Conservation (phyloP, 2,113 vertebrate genomes). For the Erythrocercus mccallii region DNA sequence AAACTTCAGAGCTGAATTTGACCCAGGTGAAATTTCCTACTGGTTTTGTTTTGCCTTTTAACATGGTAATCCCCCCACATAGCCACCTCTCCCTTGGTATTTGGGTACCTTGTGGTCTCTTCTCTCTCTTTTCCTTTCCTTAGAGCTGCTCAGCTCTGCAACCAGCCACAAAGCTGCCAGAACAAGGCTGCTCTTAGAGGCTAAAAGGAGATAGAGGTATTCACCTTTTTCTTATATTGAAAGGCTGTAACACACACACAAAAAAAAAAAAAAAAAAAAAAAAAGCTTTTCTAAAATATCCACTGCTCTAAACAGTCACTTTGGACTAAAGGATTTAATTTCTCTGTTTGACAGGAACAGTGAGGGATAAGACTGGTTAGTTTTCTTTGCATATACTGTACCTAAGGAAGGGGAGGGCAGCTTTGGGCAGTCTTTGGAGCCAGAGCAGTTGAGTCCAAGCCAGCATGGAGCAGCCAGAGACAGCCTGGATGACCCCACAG, state of each 20-base stretch:
- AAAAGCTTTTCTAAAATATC: not conserved
- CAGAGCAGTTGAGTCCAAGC: rapidly evolving
- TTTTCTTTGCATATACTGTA: not conserved
- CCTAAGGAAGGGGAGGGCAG: not conserved
- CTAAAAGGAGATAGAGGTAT: not conserved
- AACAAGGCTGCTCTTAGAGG: not conserved
- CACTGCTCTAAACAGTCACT: not conserved
- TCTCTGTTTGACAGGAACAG: not conserved
- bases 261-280: too few relatives aligned
- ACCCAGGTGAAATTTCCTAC: not conserved
- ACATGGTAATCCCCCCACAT: rapidly evolving
- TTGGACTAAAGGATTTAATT: not conserved
- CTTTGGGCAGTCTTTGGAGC: not conserved
- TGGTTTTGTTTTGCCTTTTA: not conserved
- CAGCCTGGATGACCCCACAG: rapidly evolving
- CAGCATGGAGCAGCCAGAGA: rapidly evolving
- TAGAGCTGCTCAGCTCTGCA: not conserved
- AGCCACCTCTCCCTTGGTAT: not conserved
- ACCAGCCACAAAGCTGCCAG: not conserved
- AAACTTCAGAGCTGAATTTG: not conserved
- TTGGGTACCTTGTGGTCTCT: not conserved
- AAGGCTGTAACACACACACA: not conserved
- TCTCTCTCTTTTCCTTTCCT: not conserved
- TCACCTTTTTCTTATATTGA: not conserved
- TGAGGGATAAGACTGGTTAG: not conserved